phyloP scores from a whole-genome alignment of 2,797 vertebrate species.

The Enteromius afrohamiltoni region DNA sequence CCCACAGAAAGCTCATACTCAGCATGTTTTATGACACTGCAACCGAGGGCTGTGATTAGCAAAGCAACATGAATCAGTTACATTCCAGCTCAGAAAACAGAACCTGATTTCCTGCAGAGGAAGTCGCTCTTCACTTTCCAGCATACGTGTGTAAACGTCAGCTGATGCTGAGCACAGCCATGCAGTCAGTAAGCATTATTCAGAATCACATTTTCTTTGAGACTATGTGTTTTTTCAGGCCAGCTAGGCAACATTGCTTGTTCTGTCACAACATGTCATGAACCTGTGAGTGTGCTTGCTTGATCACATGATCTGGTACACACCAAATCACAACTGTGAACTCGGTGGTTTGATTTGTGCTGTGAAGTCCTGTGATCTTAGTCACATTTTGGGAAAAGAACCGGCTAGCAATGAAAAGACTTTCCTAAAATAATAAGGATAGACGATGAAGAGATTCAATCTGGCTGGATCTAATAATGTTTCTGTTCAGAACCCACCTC shows the following conservation, averaged over 20 bases:
- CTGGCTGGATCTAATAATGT: background rate
- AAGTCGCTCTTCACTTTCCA: constrained; percentile 46
- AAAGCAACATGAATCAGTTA: constrained; percentile 34
- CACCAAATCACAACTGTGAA: background rate
- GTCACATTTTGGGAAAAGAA: background rate
- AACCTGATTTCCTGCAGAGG: constrained; percentile 33
- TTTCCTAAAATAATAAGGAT: background rate
- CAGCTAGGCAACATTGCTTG: constrained; percentile 18
- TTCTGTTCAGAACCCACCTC: constrained; percentile 78
- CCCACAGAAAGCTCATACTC: background rate
- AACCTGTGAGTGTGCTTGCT: constrained; percentile 8
- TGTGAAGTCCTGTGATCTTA: background rate
- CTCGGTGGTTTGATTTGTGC: background rate
- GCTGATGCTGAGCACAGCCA: constrained; percentile 37
- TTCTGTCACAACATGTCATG: constrained; percentile 27
- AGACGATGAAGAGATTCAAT: background rate
- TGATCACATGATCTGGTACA: constrained; percentile 16
- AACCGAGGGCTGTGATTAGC: background rate
- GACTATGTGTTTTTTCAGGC: background rate
- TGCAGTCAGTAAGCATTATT: constrained; percentile 18
- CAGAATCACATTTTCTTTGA: background rate
- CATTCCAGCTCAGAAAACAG: constrained; percentile 33
- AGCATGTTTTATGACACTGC: constrained; percentile 9
- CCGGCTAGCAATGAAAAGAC: background rate
- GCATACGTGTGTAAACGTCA: constrained; percentile 32